Evolutionary conservation across 2,797 vertebrate species (phyloP).

Genomic region (Ispidina picta): DNA sequence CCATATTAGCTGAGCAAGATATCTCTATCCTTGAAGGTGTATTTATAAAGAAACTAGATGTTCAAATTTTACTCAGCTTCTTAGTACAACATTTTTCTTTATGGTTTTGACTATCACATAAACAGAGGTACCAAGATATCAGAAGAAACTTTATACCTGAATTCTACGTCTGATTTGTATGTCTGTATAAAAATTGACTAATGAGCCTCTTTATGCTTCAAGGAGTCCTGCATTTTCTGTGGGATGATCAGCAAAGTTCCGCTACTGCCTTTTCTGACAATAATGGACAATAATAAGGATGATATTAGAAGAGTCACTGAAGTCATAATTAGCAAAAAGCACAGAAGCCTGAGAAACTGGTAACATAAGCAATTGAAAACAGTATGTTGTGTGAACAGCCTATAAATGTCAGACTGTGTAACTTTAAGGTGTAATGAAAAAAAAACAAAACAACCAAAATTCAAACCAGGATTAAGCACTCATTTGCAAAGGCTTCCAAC

Average conservation of each 20-base stretch:
- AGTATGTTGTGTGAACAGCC: conserved; percentile 32
- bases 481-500: neutral
- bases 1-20: neutral
- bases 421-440: conserved; percentile 1
- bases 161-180: neutral
- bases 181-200: neutral
- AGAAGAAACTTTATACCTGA: neutral
- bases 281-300: conserved; percentile 33
- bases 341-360: conserved; percentile 31
- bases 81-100: neutral
- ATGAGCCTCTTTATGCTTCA: neutral
- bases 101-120: neutral
- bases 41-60: neutral
- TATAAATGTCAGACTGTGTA: conserved; percentile 18
- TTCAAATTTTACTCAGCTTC: neutral
- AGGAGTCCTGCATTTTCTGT: neutral
- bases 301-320: conserved; percentile 37
- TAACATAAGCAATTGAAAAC: conserved; percentile 52
- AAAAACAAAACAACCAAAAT: neutral
- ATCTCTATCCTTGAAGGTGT: neutral
- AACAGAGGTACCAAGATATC: neutral
- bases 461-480: neutral
- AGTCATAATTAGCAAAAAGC: conserved; percentile 57
- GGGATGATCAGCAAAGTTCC: neutral
- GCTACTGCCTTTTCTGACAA: neutral